Evolutionary conservation across 2,888 invertebrate species (phyloP).

Genomic region (Acanthosepion pharaonis): DNA sequence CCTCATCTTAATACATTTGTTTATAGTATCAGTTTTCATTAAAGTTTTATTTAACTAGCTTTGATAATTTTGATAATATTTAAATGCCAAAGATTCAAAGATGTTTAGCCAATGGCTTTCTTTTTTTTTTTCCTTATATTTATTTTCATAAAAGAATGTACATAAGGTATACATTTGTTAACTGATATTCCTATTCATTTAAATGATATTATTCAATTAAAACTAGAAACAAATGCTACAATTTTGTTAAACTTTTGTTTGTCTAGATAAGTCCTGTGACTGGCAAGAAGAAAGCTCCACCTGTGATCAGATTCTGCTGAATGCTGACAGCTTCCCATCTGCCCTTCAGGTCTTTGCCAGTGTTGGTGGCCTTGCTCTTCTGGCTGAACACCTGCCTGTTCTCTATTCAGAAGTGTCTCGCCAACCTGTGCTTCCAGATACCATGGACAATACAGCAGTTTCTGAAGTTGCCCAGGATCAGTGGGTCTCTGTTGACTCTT

Average conservation of each 20-base stretch:
- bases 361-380: slow-evolving; percentile 88
- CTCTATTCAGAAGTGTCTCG: slow-evolving; percentile 87
- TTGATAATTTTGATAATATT: too few relatives aligned
- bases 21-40: too few relatives aligned
- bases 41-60: too few relatives aligned
- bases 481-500: slow-evolving; percentile 47
- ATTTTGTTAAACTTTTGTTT: background rate
- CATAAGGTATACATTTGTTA: too few relatives aligned
- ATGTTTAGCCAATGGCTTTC: too few relatives aligned
- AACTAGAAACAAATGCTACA: background rate
- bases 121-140: too few relatives aligned
- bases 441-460: slow-evolving; percentile 47
- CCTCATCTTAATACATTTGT: too few relatives aligned
- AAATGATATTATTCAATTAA: background rate
- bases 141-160: too few relatives aligned
- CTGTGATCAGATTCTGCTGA: slow-evolving; percentile 64
- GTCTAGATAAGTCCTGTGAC: slow-evolving; percentile 15
- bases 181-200: background rate
- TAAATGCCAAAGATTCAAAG: too few relatives aligned
- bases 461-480: slow-evolving; percentile 43
- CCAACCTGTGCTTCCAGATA: slow-evolving; percentile 69
- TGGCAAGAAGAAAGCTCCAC: slow-evolving; percentile 60
- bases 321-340: slow-evolving; percentile 73
- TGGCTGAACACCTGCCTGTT: slow-evolving; percentile 90
- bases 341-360: slow-evolving; percentile 90